Evolutionary conservation across 2,888 invertebrate species (phyloP).

Genomic region (Dioctria linearis): DNA sequence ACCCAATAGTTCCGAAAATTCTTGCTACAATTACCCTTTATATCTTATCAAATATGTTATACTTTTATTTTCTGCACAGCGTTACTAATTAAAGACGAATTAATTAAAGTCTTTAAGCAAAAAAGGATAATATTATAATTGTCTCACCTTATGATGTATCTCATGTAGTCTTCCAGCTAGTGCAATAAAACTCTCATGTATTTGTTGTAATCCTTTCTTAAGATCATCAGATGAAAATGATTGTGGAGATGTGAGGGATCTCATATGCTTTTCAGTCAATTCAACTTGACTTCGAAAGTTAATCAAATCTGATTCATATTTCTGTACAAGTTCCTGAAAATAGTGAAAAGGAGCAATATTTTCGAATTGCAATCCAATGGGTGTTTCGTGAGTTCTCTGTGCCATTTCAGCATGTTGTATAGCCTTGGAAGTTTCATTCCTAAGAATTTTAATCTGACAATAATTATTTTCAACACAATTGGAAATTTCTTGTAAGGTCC

Average conservation of each 20-base stretch:
- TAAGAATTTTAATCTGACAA: conserved; percentile 72
- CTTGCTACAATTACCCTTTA: no score
- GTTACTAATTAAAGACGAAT: no score
- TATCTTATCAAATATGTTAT: no score
- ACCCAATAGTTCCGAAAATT: no score
- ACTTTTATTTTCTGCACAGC: no score
- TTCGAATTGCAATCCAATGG: conserved; percentile 82
- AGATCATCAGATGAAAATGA: conserved; percentile 82
- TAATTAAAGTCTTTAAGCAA: no score
- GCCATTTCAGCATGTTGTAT: conserved; percentile 84
- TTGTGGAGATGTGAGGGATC: conserved; percentile 76
- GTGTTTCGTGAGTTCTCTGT: conserved; percentile 83
- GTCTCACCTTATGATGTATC: conserved; percentile 76
- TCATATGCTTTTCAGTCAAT: conserved; percentile 80
- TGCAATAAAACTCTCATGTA: conserved; percentile 89
- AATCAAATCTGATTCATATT: conserved; percentile 81
- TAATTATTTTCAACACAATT: conserved; percentile 69
- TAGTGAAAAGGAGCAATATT: conserved; percentile 81
- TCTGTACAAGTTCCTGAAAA: conserved; percentile 79
- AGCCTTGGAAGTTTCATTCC: conserved; percentile 81
- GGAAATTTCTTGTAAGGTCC: conserved; percentile 67
- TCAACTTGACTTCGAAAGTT: conserved; percentile 80
- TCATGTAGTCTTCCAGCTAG: conserved; percentile 90
- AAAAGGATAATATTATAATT: no score
- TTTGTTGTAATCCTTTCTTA: conserved; percentile 82